phyloP scores from a whole-genome alignment of 2,888 invertebrate genomes.

The Melipona bicolor region DNA sequence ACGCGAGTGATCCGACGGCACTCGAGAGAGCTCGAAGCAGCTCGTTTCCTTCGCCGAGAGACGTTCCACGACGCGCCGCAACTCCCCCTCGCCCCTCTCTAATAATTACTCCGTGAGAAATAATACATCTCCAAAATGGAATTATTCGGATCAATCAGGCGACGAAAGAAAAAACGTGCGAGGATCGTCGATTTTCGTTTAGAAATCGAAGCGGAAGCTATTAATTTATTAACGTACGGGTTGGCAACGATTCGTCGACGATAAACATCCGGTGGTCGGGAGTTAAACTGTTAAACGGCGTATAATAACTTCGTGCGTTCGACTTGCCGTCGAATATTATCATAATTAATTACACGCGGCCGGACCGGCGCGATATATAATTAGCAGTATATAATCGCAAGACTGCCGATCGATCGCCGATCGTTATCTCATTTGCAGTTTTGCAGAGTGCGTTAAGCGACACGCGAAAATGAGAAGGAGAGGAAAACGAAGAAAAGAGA shows the following conservation, averaged over 20 bases:
- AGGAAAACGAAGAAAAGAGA: neutral
- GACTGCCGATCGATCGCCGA: slow-evolving; percentile 40
- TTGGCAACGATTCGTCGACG: slow-evolving; percentile 23
- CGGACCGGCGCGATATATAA: slow-evolving; percentile 28
- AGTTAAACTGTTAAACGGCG: slow-evolving; percentile 32
- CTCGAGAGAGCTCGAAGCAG: slow-evolving; percentile 34
- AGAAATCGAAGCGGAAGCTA: slow-evolving; percentile 8
- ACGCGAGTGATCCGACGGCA: slow-evolving; percentile 73
- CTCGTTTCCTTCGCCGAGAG: slow-evolving; percentile 28
- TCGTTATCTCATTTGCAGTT: slow-evolving; percentile 26
- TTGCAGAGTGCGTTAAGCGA: neutral
- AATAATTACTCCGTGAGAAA: slow-evolving; percentile 21
- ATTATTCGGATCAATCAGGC: neutral
- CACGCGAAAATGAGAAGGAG: too few relatives aligned
- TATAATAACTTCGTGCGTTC: neutral
- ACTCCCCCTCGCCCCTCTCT: neutral
- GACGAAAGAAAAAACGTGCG: neutral
- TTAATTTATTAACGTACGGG: slow-evolving; percentile 11
- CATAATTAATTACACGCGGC: slow-evolving; percentile 42
- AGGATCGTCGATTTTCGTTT: neutral
- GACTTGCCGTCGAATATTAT: slow-evolving; percentile 27
- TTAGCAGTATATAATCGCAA: slow-evolving; percentile 31
- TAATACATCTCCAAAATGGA: neutral
- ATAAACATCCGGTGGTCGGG: slow-evolving; percentile 14
- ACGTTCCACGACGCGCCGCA: neutral